phyloP scores from a whole-genome alignment of 2,888 invertebrate species.

The Hypolimnas misippus region DNA sequence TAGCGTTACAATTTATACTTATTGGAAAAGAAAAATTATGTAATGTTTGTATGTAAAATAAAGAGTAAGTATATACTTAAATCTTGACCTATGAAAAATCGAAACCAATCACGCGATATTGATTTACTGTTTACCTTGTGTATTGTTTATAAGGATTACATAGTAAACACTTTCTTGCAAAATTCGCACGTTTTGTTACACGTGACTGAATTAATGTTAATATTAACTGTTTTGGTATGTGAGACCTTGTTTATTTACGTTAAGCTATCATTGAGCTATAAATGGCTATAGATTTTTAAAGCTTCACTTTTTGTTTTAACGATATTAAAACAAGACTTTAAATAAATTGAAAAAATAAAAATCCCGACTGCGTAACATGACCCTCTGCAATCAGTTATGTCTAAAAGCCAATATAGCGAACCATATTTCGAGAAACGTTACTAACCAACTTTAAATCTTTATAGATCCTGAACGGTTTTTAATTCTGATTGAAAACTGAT shows the following conservation, averaged over 20 bases:
- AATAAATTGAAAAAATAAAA: too few relatives aligned
- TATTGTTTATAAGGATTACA: conserved; percentile 12
- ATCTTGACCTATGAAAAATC: neutral
- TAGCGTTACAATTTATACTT: too few relatives aligned
- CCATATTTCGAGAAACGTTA: too few relatives aligned
- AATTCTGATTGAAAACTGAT: too few relatives aligned
- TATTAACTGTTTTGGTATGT: neutral
- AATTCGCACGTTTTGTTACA: conserved; percentile 22
- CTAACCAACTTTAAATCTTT: too few relatives aligned
- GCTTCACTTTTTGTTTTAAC: neutral
- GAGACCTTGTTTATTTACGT: neutral
- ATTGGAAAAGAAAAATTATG: too few relatives aligned
- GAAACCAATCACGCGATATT: neutral
- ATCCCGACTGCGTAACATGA: too few relatives aligned
- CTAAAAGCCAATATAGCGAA: too few relatives aligned
- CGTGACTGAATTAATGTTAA: conserved; percentile 10
- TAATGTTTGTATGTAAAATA: neutral
- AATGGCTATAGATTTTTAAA: neutral
- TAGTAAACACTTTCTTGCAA: conserved; percentile 19
- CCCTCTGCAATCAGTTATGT: too few relatives aligned
- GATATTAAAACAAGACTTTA: too few relatives aligned
- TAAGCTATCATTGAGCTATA: neutral
- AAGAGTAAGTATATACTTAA: neutral
- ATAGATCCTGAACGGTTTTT: too few relatives aligned
- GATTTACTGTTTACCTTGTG: neutral